Evolutionary conservation across 2,888 invertebrate genomes (phyloP).

Genomic region (Exephanes ischioxanthus): DNA sequence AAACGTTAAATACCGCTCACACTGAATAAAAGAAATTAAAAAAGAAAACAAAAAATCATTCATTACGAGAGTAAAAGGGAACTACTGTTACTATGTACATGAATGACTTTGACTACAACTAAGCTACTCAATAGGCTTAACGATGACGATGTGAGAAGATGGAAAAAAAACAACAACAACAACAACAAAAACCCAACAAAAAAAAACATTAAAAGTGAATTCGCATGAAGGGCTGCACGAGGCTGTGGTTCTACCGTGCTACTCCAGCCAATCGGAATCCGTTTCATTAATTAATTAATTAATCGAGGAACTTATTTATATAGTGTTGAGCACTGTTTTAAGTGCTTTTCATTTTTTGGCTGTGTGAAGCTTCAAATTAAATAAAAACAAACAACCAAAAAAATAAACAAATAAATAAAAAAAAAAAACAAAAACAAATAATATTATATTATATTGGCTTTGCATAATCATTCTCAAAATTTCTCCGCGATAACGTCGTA

Average conservation of each 20-base stretch:
- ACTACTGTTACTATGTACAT: constrained; percentile 71
- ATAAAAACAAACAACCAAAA: constrained; percentile 70
- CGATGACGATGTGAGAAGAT: constrained; percentile 56
- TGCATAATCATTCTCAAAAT: constrained; percentile 77
- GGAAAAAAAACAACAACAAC: constrained; percentile 57
- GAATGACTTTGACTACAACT: constrained; percentile 71
- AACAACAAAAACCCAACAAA: constrained; percentile 23
- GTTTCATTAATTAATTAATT: constrained; percentile 79
- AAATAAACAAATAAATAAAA: constrained; percentile 66
- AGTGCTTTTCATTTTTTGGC: constrained; percentile 89
- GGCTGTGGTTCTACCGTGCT: constrained; percentile 75
- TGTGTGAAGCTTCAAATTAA: constrained; percentile 87
- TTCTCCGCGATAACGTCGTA: constrained; percentile 72
- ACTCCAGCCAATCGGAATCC: constrained; percentile 79
- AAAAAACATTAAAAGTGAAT: constrained; percentile 57
- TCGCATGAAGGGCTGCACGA: constrained; percentile 71
- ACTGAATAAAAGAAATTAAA: constrained; percentile 62
- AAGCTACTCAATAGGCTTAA: constrained; percentile 75
- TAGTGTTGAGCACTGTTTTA: constrained; percentile 89
- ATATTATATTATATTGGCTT: constrained; percentile 74
- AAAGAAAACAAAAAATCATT: constrained; percentile 73
- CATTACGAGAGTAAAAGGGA: constrained; percentile 75
- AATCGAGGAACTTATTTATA: constrained; percentile 85
- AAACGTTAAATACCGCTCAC: constrained; percentile 70
- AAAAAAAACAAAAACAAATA: constrained; percentile 69